Base-by-base conservation (phyloP, 92 coral and sea anemone species). In the Pocillopora grandis region DNA sequence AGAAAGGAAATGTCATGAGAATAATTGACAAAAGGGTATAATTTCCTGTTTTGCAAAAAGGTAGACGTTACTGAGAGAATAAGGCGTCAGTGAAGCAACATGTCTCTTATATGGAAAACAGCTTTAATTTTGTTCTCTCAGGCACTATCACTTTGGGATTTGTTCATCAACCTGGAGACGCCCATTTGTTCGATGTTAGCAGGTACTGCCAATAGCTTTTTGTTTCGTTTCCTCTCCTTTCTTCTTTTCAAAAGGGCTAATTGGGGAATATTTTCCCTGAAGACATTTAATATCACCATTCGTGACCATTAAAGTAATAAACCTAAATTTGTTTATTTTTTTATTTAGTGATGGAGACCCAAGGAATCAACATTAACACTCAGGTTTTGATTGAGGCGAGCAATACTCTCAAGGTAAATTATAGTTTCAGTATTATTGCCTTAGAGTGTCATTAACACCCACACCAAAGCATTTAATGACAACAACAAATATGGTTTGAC, bases 141-240 rank as follows among this genome's bases (percentile, higher is more conserved):
- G 98, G 67, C 75, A 16, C 88, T 79, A 15, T 89, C 85, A 58
- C 90, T 95, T 60, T 95, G 98, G 98, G 88, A 92, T 21, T 76
- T 94, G 78, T 95, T 92, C 76, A 83, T 91, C 81, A 88, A 71
- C 60, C 83, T 95, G 61, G 98, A 95, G 87, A 93, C 88, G 82
- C 90, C 89, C 49, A 88, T 95, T 62, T 88, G 94, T 76, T 93
- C 96, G 14, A 90, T 95, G 66, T 79, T 95, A 66, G 92, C 98
- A 93, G 98, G 98, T 95, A 89, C 17, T 31, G 58, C 27, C 21
- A 27, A 76, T 57, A n/a, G 1, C 13, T 19, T 9, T 74, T 74
- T 58, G 63, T 10, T 73, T 13, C 8, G 52, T 5, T 12, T 17
- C 20, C 5, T 35, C 33, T 35, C 16, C 58, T 37, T 33, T 20